These are phyloP conservation scores for Myodes glareolus DNA, from an alignment of 2,113 vertebrate genomes.

Conservation along the genomic window DNA sequence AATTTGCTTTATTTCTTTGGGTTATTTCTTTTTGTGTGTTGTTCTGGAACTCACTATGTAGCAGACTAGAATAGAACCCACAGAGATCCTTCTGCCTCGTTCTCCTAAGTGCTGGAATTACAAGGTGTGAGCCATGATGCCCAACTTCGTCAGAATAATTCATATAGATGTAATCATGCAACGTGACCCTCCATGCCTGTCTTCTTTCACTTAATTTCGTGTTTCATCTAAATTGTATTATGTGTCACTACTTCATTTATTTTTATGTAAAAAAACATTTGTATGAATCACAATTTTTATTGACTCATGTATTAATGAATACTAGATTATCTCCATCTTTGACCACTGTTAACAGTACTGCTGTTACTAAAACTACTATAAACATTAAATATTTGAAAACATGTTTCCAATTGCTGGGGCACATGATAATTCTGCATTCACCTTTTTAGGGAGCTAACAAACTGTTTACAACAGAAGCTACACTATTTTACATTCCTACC, in stretches of 20 bases:
- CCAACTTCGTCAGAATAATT: not conserved
- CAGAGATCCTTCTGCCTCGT: not conserved
- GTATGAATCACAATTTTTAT: not conserved
- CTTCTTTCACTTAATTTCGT: not conserved
- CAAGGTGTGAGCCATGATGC: not conserved
- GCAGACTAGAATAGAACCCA: not conserved
- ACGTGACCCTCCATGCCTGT: not conserved
- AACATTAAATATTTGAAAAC: slow-evolving; percentile 37
- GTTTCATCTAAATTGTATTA: not conserved
- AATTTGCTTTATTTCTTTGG: not conserved
- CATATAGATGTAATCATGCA: slow-evolving; percentile 11
- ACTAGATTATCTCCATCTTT: not conserved
- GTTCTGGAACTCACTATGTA: not conserved
- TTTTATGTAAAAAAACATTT: not conserved
- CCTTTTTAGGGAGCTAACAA: slow-evolving; percentile 25
- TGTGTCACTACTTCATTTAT: not conserved
- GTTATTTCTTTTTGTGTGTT: not conserved
- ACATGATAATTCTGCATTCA: not conserved
- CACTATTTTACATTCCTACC: not conserved
- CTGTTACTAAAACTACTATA: not conserved
- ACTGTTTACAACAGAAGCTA: slow-evolving; percentile 6
- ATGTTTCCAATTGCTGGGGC: slow-evolving; percentile 23
- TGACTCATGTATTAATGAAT: not conserved
- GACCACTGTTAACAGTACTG: not conserved
- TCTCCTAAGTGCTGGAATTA: not conserved